A percentile compares a stretch with the other conserved stretches of the same genome.
Evolutionary conservation across 2,888 invertebrate genomes (phyloP).

Genomic region (Plusia festucae): DNA sequence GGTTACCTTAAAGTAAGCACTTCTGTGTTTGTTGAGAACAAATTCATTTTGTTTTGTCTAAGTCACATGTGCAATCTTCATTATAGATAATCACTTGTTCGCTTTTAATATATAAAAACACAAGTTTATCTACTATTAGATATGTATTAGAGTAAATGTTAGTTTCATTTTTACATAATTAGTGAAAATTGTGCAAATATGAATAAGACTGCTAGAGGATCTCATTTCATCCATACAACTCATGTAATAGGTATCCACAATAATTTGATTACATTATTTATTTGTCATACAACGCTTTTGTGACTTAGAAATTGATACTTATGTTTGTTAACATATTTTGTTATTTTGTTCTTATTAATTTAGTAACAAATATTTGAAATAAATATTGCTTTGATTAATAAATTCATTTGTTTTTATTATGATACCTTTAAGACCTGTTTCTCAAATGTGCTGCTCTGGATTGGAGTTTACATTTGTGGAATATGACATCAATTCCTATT

Average conservation of each 20-base stretch:
- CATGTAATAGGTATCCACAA: conserved; percentile 29
- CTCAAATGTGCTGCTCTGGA: no score
- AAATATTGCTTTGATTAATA: conserved; percentile 81
- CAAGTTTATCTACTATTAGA: conserved; percentile 11
- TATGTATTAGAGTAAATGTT: conserved; percentile 25
- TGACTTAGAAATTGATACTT: conserved; percentile 84
- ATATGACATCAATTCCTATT: no score
- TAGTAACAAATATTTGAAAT: conserved; percentile 82
- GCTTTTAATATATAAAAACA: conserved; percentile 22
- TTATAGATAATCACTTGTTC: conserved; percentile 31
- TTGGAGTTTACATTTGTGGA: no score
- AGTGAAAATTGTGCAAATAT: conserved; percentile 42
- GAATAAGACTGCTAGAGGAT: conserved; percentile 59
- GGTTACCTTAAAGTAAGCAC: conserved; percentile 76
- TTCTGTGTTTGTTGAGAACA: conserved; percentile 73
- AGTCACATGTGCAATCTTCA: conserved; percentile 73
- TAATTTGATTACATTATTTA: conserved; percentile 38
- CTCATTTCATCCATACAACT: conserved; percentile 48
- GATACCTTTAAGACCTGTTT: no score
- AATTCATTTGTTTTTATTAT: conserved; percentile 34
- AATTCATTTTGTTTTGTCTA: conserved; percentile 76
- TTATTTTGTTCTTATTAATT: conserved; percentile 83
- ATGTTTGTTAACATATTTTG: conserved; percentile 87
- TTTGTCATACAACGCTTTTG: conserved; percentile 69
- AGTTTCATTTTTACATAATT: conserved; percentile 19